Conservation (phyloP, 2,797 vertebrate species). For the Odontamblyopus rebecca region DNA sequence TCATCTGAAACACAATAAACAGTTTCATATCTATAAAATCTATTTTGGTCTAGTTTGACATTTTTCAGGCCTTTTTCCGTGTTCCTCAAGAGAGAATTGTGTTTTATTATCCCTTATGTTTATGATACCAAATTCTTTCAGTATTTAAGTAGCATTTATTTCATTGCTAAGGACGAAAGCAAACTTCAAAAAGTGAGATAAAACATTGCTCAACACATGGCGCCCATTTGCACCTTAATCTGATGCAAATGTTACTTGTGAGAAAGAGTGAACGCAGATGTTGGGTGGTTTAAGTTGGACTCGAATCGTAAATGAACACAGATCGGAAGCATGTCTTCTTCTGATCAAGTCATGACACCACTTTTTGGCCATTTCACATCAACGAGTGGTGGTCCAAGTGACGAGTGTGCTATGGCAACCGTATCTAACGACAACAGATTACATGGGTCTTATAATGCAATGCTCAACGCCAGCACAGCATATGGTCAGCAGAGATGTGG, state of each 20-base stretch:
- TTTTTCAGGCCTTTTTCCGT: too few relatives aligned
- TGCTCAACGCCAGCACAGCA: conserved; percentile 52
- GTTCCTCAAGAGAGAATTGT: too few relatives aligned
- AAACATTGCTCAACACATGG: conserved; percentile 1
- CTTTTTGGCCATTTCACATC: conserved; percentile 34
- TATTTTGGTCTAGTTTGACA: too few relatives aligned
- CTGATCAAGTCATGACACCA: conserved; percentile 47
- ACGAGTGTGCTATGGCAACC: conserved; percentile 75
- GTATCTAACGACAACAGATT: conserved; percentile 74
- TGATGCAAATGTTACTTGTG: background rate
- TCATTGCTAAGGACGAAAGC: background rate
- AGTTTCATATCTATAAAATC: background rate
- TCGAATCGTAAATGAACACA: conserved; percentile 27
- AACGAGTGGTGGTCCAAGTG: conserved; percentile 54
- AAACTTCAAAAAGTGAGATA: background rate
- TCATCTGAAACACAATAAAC: background rate
- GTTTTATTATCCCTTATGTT: background rate
- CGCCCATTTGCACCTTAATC: conserved; percentile 2
- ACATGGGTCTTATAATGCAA: conserved; percentile 43
- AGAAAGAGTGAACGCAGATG: conserved; percentile 35
- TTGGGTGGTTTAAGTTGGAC: conserved; percentile 40
- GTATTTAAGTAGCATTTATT: background rate
- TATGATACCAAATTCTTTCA: background rate
- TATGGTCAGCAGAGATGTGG: conserved; percentile 52
- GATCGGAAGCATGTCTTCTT: conserved; percentile 34